Evolutionary conservation across 2,797 vertebrate genomes (phyloP), one percentile per base, ranked within the genome.

Genomic region (Silurus aristotelis): DNA sequence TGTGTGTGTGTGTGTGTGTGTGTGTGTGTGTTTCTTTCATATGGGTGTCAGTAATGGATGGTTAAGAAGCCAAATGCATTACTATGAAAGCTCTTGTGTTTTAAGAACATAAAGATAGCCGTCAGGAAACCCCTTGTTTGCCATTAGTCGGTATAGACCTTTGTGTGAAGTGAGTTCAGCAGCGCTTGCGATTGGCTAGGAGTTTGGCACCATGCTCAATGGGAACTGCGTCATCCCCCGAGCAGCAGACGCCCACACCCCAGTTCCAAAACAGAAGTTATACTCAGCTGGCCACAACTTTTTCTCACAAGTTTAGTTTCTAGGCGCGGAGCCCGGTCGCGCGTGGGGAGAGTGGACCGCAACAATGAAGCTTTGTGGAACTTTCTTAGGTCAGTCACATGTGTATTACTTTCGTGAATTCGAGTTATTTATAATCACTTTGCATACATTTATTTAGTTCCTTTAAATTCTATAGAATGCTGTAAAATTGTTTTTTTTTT

Each of bases 291-390:
- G 92, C 89, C 78, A 89, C 80, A 97, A 97, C 93, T 97, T 97
- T 97, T 97, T 64, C 88, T 89, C 94, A 46, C 91, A 94, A 94
- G 95, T 93, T 94, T 95, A 95, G 87, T 92, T 87, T 91, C 76
- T 83, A 89, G 76, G 91, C 46, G 20, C 25, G 1, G 55, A 48
- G 31, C 46, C 19, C 2, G 27, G 9, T 38, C 19, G 89, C 84
- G 89, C 86, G 86, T 43, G 86, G 90, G 87, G 83, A 86, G 85
- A 61, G 84, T 89, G 84, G 86, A 92, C 88, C 88, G 95, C 94
- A 91, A 94, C 93, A 91, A 98, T 98, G 97, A 96, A 95, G 93
- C 95, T 97, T 94, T 98, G 97, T 87, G 95, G 95, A 93, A 94
- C 93, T 85, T 98, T 98, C 92, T 94, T 99, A 90, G 97, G 97